Conservation (phyloP, 2,113 vertebrate species). For the Dascyllus trimaculatus region DNA sequence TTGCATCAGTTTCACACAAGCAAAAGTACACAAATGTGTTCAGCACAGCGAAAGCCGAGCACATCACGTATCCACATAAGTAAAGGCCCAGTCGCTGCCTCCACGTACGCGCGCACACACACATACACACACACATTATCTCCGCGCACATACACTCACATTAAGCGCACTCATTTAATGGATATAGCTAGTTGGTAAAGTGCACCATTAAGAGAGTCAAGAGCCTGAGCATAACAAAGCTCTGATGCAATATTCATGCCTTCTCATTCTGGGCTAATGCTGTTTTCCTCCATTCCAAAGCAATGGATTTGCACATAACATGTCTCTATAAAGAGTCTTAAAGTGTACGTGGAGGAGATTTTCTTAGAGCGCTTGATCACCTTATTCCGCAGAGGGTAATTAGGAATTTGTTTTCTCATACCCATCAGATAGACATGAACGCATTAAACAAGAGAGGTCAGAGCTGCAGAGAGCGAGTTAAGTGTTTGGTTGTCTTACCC, state of each 20-base stretch:
- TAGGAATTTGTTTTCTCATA: slow-evolving; percentile 58
- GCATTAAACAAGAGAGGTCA: slow-evolving; percentile 50
- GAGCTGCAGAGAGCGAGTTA: slow-evolving; percentile 24
- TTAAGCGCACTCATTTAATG: slow-evolving; percentile 88
- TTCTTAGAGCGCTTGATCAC: slow-evolving; percentile 52
- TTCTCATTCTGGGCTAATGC: slow-evolving; percentile 77
- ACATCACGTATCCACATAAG: slow-evolving; percentile 52
- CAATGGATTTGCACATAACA: slow-evolving; percentile 73
- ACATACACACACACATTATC: slow-evolving; percentile 19
- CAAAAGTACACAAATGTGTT: slow-evolving; percentile 33
- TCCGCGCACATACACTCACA: slow-evolving; percentile 44
- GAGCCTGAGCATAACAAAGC: slow-evolving; percentile 81
- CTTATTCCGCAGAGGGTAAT: slow-evolving; percentile 51
- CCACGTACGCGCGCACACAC: background rate
- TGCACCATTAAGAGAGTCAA: slow-evolving; percentile 90
- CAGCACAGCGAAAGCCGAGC: background rate
- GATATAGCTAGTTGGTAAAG: slow-evolving; percentile 90
- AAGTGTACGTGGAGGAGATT: slow-evolving; percentile 53
- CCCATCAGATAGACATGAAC: slow-evolving; percentile 41
- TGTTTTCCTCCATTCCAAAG: slow-evolving; percentile 78
- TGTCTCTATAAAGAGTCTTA: slow-evolving; percentile 62
- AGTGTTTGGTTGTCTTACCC: slow-evolving; percentile 25
- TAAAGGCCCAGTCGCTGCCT: slow-evolving; percentile 14
- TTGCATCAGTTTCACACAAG: slow-evolving; percentile 16
- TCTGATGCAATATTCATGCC: slow-evolving; percentile 85